phyloP scores from a whole-genome alignment of 2,113 vertebrate genomes.

The Madoqua kirkii region DNA sequence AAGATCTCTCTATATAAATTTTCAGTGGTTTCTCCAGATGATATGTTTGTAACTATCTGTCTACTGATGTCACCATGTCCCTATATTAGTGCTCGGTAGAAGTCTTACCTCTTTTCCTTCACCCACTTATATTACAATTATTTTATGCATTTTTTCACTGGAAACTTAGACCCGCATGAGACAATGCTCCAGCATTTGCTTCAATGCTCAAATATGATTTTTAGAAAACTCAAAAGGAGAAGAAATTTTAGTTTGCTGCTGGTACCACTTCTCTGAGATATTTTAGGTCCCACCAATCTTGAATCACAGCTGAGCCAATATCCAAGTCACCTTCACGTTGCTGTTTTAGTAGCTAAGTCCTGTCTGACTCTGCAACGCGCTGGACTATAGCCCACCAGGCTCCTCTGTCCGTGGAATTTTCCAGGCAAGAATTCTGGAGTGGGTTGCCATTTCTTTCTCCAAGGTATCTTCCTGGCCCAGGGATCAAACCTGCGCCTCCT shows the following conservation, averaged over 20 bases:
- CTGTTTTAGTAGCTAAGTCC: not conserved
- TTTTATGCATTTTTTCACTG: not conserved
- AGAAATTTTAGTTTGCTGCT: not conserved
- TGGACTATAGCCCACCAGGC: not conserved
- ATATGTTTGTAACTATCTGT: not conserved
- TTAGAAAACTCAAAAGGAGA: not conserved
- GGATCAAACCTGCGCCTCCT: accelerated
- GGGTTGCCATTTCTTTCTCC: not conserved
- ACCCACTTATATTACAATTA: not conserved
- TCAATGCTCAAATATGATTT: not conserved
- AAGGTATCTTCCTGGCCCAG: not conserved
- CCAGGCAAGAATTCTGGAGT: not conserved
- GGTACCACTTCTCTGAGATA: not conserved
- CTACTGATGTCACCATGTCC: not conserved
- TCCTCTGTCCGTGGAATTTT: not conserved
- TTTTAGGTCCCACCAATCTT: not conserved
- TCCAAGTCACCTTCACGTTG: not conserved
- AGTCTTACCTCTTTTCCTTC: not conserved
- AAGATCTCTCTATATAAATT: not conserved
- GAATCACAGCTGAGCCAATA: not conserved
- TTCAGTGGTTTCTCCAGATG: not conserved
- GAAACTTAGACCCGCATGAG: not conserved
- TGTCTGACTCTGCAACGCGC: not conserved
- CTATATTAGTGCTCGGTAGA: not conserved
- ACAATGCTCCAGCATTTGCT: not conserved